Evolutionary conservation across 2,113 vertebrate genomes (phyloP).

Genomic region (Cygnus atratus): DNA sequence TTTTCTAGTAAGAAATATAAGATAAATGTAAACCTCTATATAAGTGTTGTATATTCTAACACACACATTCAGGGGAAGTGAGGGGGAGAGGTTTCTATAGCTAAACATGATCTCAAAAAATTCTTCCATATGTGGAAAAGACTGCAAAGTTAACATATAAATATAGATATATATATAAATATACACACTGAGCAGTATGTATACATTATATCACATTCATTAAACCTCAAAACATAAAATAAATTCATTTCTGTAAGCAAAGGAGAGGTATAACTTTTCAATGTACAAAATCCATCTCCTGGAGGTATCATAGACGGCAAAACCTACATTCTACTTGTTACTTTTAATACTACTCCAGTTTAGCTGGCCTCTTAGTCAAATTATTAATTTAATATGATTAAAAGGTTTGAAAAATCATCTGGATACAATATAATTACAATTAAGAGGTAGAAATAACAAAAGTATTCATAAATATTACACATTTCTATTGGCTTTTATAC

Average conservation of each 20-base stretch:
- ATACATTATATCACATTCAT: conserved; percentile 79
- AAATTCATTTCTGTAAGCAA: conserved; percentile 74
- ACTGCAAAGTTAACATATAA: conserved; percentile 71
- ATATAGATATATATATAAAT: conserved; percentile 74
- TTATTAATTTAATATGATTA: background rate
- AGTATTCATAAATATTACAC: background rate
- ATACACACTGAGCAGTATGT: conserved; percentile 73
- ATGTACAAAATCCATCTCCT: conserved; percentile 67
- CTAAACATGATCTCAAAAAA: conserved; percentile 76
- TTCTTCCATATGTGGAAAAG: conserved; percentile 81
- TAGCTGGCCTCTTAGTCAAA: conserved; percentile 12
- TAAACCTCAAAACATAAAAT: conserved; percentile 81
- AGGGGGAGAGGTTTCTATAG: conserved; percentile 68
- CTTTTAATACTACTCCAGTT: conserved; percentile 21
- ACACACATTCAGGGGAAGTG: conserved; percentile 62
- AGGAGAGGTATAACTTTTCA: conserved; percentile 70
- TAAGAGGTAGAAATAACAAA: background rate
- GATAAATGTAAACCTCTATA: conserved; percentile 71
- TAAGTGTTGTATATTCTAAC: conserved; percentile 71
- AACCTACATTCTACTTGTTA: conserved; percentile 31
- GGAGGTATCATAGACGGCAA: conserved; percentile 31
- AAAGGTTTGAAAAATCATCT: background rate
- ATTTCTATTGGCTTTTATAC: background rate
- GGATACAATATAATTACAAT: background rate
- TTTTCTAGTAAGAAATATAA: conserved; percentile 65